Base-by-base conservation (phyloP, 2,113 vertebrate species). In the Atractosteus spatula region DNA sequence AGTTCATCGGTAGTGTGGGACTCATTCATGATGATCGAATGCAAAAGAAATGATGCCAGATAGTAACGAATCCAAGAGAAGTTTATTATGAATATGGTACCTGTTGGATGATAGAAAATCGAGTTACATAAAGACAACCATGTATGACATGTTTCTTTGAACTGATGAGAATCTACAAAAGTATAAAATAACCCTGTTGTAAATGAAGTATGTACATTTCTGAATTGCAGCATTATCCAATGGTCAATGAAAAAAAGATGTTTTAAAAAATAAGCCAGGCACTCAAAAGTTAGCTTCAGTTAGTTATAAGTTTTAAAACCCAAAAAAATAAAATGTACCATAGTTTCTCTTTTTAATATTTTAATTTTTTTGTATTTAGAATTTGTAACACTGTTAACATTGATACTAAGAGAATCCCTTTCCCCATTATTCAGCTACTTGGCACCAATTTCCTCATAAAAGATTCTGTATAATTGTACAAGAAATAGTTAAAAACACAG, bases 401-500 rank as follows among this genome's bases (percentile, higher is more conserved):
- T 95, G 94, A 96, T 95, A 96, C 89, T 94, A 97, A 97, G 95
- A 97, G 94, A 95, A 92, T 89, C 94, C 95, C 94, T 94, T 93
- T 94, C 92, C 94, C 94, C 94, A 84, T 91, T 95, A 92, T 94
- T 95, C 93, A 92, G 93, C 93, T 96, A 97, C 94, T 97, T 95
- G 96, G 96, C 95, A 96, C 95, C 96, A 97, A 95, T 94, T 95
- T 97, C 96, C 96, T 96, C 95, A 95, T 97, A 98, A 98, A 98
- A 98, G 94, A 95, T 97, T 96, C 96, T 95, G 95, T 97, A 98
- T 96, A 96, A 97, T 98, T 96, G 94, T 98, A 99, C 96, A 98
- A 97, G 96, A 98, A 98, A 97, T 95, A 96, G 95, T 98, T 99
- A 98, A 99, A 98, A 99, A 98, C 97, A 98, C 96, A 97, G 94